Conservation (phyloP, 2,797 vertebrate genomes). For the Gallinago solitaria region DNA sequence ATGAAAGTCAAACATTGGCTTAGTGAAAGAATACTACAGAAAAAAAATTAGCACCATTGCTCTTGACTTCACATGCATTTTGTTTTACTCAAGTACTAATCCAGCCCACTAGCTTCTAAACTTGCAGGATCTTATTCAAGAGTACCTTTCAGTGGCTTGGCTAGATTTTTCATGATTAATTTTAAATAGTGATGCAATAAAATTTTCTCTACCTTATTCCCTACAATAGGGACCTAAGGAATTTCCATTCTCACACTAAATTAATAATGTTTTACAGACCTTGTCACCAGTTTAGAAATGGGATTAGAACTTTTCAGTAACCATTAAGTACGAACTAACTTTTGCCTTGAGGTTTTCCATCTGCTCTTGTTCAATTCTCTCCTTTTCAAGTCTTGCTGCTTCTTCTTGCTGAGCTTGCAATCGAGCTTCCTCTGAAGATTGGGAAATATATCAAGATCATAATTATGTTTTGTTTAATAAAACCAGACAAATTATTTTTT, state of each 20-base stretch:
- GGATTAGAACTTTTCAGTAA: neutral
- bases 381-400: constrained; percentile 78
- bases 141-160: neutral
- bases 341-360: constrained; percentile 81
- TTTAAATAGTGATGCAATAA: neutral
- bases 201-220: neutral
- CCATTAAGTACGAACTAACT: constrained; percentile 68
- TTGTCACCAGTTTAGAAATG: neutral
- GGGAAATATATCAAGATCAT: neutral
- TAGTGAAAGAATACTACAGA: neutral
- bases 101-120: neutral
- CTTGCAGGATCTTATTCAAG: neutral
- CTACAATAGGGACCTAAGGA: neutral
- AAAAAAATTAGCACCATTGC: neutral
- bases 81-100: neutral
- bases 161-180: neutral
- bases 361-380: constrained; percentile 77
- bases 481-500: neutral
- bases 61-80: neutral
- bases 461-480: neutral
- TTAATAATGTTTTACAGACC: neutral
- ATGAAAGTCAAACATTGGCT: neutral
- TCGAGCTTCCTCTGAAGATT: constrained; percentile 81
- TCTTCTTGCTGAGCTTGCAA: constrained; percentile 80
- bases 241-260: neutral